Evolutionary conservation across 2,113 vertebrate genomes (phyloP).

Genomic region (Sorex fumeus): DNA sequence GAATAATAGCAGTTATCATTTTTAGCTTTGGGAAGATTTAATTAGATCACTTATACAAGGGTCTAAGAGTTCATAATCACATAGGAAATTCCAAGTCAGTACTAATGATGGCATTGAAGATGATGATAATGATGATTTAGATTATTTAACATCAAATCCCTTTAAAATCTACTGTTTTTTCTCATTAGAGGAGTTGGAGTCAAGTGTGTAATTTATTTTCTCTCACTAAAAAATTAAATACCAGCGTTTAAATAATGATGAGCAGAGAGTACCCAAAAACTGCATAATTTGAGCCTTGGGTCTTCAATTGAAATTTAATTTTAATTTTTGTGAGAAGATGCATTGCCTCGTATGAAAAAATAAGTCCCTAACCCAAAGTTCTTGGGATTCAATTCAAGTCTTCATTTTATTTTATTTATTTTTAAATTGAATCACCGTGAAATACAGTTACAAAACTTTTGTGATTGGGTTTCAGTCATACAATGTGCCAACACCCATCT

Average conservation of each 20-base stretch:
- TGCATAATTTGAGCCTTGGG: conserved; percentile 62
- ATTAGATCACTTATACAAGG: not conserved
- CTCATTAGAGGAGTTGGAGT: not conserved
- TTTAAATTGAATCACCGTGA: not conserved
- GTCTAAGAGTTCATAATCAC: not conserved
- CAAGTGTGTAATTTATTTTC: conserved; percentile 61
- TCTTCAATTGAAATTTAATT: conserved; percentile 63
- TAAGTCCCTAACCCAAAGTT: conserved; percentile 46
- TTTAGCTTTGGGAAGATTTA: not conserved
- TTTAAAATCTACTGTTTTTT: not conserved
- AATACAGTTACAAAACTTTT: no score
- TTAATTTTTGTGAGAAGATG: conserved; percentile 71
- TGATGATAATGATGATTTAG: conserved; percentile 20
- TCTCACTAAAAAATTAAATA: conserved; percentile 65
- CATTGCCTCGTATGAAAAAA: conserved; percentile 66
- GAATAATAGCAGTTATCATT: not conserved
- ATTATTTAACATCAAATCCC: not conserved
- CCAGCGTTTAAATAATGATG: conserved; percentile 69
- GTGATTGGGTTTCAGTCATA: no score
- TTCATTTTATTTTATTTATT: conserved; percentile 52
- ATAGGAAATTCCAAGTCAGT: not conserved
- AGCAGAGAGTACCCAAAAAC: conserved; percentile 47
- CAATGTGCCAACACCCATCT: no score
- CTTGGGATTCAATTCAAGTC: not conserved
- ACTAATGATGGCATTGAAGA: conserved; percentile 27